Percentiles rank a stretch among this genome's conserved stretches.
These are phyloP conservation scores for Physocephala rufipes DNA, from an alignment of 2,888 invertebrate species.

Conservation along the genomic window DNA sequence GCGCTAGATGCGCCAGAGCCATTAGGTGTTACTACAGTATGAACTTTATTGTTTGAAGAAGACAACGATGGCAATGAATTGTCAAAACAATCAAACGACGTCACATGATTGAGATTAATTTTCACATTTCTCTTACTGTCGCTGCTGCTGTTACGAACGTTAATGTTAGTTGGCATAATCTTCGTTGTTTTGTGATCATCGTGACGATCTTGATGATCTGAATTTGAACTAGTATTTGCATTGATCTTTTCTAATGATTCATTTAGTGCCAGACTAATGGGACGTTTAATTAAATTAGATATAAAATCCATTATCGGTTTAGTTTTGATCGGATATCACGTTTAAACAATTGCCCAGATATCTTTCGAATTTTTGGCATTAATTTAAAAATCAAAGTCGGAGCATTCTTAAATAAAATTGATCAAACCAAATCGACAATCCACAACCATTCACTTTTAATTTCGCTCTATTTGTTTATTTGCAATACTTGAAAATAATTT, in stretches of 20 bases:
- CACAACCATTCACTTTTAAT: conserved; percentile 27
- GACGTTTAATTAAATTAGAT: conserved; percentile 62
- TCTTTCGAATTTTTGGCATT: too few relatives aligned
- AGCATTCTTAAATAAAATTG: neutral
- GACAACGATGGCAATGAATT: too few relatives aligned
- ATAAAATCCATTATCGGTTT: conserved; percentile 59
- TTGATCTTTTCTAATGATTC: conserved; percentile 36
- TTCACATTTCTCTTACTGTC: neutral
- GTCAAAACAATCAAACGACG: neutral
- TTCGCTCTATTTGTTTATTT: neutral
- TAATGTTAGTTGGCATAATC: neutral
- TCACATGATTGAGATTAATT: neutral
- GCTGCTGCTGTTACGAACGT: neutral
- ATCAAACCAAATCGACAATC: conserved; percentile 1
- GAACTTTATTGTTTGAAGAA: neutral
- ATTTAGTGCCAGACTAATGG: conserved; percentile 54
- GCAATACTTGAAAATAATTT: conserved; percentile 36
- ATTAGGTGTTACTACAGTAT: neutral
- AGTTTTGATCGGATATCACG: conserved; percentile 3
- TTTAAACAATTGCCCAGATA: neutral
- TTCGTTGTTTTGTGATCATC: neutral
- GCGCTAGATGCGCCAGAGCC: neutral
- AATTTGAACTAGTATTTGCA: conserved; percentile 28
- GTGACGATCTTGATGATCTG: conserved; percentile 18
- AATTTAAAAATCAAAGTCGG: too few relatives aligned